Evolutionary conservation across 2,888 invertebrate species (phyloP), one percentile per base, ranked within the genome.

Genomic region (Conistra vaccinii): DNA sequence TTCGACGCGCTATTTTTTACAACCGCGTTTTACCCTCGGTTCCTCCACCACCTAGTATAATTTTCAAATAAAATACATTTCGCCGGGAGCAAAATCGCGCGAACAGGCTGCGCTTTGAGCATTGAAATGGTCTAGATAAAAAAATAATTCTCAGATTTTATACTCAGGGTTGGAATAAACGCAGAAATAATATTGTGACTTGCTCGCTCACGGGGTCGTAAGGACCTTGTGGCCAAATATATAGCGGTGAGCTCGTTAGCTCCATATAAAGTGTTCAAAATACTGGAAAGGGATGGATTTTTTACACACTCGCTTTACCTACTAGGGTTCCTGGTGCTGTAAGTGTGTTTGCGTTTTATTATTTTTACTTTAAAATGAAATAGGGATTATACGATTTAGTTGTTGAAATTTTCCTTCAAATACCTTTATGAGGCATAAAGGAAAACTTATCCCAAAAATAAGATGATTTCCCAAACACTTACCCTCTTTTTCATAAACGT

Each of bases 31-130:
- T 63, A 35, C 68, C 53, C 51, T 62, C 60, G 4, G 55, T 55
- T 73, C 20, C 45, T 51, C 20, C 39, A 61, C 65, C 39, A 61
- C 45, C 60, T 66, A 63, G 82, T 58, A 76, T 85, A 78, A 81
- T 82, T 79, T 85, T 76, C 71, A 23, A 82, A 79, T 84, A 73
- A 82, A 82, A 85, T 79, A 74, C 69, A 69, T 79, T 72, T 69
- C 23, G 12, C 63, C 58, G 32, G 53, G 53, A 61, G 60, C 57
- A 69, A 67, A 83, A 78, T 74, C 57, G 35, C 53, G 26, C 1
- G 66, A n/a, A 53, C 76, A 65, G 68, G 73, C 62, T 76, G 69
- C 60, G 67, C 20, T 80, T 73, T 73, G 10, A 84, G 60, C 61
- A 76, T 68, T 80, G 70, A 70, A 84, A 73, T 63, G 55, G 35